Conservation (phyloP, 2,113 vertebrate species). For the Phalacrocorax aristotelis region DNA sequence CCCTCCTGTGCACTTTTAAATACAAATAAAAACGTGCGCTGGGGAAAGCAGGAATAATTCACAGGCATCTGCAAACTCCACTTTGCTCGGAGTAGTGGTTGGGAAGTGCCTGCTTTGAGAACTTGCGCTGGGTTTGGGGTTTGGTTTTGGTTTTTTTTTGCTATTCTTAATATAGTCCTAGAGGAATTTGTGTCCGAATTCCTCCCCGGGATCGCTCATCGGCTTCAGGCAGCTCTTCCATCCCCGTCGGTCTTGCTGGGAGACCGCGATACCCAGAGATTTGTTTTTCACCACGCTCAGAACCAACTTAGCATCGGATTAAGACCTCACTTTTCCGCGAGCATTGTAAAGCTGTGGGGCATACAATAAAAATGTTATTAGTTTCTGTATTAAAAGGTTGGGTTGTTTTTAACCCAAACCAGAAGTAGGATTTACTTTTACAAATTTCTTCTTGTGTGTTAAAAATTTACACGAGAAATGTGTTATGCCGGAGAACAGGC, state of each 20-base stretch:
- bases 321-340: background rate
- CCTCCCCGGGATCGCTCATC: background rate
- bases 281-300: background rate
- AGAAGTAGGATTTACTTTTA: slow-evolving; percentile 39
- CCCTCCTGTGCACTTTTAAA: background rate
- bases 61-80: background rate
- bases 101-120: background rate
- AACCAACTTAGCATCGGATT: background rate
- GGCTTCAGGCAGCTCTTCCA: background rate
- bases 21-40: background rate
- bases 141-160: background rate
- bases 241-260: background rate
- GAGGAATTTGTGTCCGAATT: slow-evolving; percentile 33
- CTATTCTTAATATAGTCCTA: slow-evolving; percentile 27
- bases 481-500: background rate
- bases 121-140: background rate
- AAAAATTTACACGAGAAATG: background rate
- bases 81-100: background rate
- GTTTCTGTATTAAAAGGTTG: slow-evolving; percentile 51
- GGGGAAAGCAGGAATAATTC: background rate
- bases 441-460: slow-evolving; percentile 34
- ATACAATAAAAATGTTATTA: slow-evolving; percentile 31
- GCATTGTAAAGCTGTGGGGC: slow-evolving; percentile 25
- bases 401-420: slow-evolving; percentile 52
- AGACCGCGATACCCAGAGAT: background rate